These are phyloP conservation scores for Eptesicus fuscus DNA, from an alignment of 2,113 vertebrate genomes.

Conservation along the genomic window DNA sequence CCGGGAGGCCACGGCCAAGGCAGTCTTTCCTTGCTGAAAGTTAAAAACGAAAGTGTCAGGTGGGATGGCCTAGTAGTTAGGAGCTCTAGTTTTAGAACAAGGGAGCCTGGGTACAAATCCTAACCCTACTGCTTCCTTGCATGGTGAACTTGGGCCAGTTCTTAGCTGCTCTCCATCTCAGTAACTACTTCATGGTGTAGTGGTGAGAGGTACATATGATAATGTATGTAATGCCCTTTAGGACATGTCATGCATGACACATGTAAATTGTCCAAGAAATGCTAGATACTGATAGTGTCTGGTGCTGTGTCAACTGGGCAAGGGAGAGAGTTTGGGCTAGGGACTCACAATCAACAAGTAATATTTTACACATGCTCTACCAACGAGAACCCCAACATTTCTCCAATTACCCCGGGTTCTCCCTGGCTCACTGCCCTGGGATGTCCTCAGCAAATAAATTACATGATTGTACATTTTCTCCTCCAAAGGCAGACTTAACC, in stretches of 20 bases:
- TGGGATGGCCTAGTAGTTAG: not conserved
- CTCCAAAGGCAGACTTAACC: not conserved
- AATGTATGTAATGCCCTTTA: not conserved
- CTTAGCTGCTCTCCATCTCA: not conserved
- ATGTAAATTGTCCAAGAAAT: not conserved
- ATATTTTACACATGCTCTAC: not conserved
- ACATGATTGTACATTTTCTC: not conserved
- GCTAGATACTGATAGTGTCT: not conserved
- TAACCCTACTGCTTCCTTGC: not conserved
- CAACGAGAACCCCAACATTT: not conserved
- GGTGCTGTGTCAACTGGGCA: not conserved
- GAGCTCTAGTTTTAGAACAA: not conserved
- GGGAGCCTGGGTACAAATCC: not conserved
- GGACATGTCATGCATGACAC: not conserved
- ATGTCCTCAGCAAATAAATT: not conserved
- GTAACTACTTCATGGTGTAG: not conserved
- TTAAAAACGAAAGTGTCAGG: not conserved
- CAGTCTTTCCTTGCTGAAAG: slow-evolving; percentile 89
- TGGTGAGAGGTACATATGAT: not conserved
- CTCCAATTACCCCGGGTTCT: not conserved
- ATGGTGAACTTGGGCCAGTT: not conserved
- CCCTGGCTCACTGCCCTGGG: not conserved
- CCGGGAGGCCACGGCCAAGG: slow-evolving; percentile 87
- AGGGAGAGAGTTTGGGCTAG: not conserved
- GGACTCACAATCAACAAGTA: not conserved